Evolutionary conservation across 35 echinoderm and acorn worm species (phyloP), one percentile per base, ranked within the genome.

Genomic region (Holothuria glaberrima): DNA sequence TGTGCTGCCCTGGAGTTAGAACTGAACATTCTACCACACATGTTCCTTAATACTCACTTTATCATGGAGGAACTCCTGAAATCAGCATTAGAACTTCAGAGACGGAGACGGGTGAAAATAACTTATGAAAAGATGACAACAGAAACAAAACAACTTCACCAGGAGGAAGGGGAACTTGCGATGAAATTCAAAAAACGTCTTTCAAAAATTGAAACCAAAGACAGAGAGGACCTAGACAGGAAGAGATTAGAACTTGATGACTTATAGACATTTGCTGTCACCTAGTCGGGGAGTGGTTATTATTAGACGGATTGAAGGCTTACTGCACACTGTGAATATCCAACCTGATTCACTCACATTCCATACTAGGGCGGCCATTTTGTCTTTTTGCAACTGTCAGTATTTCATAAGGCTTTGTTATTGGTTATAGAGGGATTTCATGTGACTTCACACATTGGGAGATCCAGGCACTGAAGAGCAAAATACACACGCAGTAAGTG

Each of bases 61-160:
- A 86, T 86, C 63, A 86, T 86, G 83, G 63, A 29, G 21, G 83
- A 86, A 56, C 83, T 86, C 22, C 22, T 86, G 18, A 86, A 86
- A 33, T 86, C 83, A 36, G 83, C 83, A 3, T 3, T 86, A 14
- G 83, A 86, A 67, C 36, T 86, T 5, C 59, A 86, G 20, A 68
- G 32, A 17, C 63, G 10, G 60, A 30, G 66, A 32, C n/a, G n/a
- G n/a, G n/a, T n/a, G n/a, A 58, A 67, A 22, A 33, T 31, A 16
- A 56, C 83, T 9, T 33, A 2, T 27, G 63, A 86, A 18, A 86
- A 68, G 60, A 21, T 86, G 18, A 56, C 66, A 4, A 68, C 28
- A 31, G 60, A 86, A 56, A 86, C 63, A 44, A 86, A 33, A 45
- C 30, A 35, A 68, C 22, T 86, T 2, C 30, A 86, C 33, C 18